Evolutionary conservation across 2,888 invertebrate species (phyloP).

Genomic region (Thecocarcelia acutangulata): DNA sequence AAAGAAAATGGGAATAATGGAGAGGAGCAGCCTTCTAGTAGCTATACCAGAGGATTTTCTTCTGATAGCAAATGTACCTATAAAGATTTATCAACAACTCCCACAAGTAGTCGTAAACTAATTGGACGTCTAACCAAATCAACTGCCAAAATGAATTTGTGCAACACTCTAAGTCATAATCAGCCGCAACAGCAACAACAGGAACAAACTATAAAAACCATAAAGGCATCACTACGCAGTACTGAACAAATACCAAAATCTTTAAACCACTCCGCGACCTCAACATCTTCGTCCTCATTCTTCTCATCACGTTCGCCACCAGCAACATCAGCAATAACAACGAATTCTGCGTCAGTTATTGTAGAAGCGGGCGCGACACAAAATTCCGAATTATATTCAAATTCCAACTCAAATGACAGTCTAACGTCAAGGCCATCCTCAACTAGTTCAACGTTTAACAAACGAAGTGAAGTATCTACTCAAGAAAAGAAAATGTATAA

Average conservation of each 20-base stretch:
- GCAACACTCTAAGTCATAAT: conserved; percentile 76
- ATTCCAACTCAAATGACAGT: conserved; percentile 80
- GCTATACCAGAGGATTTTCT: conserved; percentile 74
- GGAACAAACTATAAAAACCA: conserved; percentile 50
- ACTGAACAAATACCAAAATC: conserved; percentile 60
- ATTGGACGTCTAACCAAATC: conserved; percentile 80
- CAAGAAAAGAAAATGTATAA: conserved; percentile 61
- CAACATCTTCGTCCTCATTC: conserved; percentile 53
- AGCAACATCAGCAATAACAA: conserved; percentile 24
- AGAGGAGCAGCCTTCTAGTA: conserved; percentile 77
- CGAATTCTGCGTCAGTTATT: conserved; percentile 70
- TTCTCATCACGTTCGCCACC: conserved; percentile 40
- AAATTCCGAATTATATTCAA: conserved; percentile 75
- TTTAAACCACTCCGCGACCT: conserved; percentile 54
- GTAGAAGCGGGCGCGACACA: conserved; percentile 69
- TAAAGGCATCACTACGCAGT: conserved; percentile 55
- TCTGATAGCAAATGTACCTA: conserved; percentile 80
- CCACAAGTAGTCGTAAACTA: conserved; percentile 80
- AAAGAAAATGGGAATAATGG: conserved; percentile 68
- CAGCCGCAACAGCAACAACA: conserved; percentile 65
- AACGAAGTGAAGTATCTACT: conserved; percentile 56
- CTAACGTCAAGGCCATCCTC: conserved; percentile 71
- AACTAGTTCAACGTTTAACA: conserved; percentile 69
- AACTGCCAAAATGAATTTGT: conserved; percentile 81
- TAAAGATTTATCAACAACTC: conserved; percentile 79